These are phyloP conservation scores for Xenopus borealis DNA, from an alignment of 2,113 vertebrate species.

Conservation along the genomic window DNA sequence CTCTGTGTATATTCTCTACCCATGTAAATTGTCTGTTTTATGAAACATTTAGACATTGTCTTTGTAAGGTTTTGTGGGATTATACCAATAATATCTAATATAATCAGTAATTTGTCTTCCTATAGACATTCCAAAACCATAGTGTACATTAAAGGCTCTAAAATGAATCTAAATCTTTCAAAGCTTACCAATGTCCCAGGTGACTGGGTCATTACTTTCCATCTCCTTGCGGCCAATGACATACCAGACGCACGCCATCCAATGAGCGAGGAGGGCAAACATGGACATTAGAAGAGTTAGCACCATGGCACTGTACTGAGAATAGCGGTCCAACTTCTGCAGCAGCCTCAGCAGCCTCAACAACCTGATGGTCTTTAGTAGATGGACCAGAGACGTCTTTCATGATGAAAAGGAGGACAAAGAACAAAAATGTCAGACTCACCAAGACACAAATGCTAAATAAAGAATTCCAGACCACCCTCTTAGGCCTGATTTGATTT, in stretches of 20 bases:
- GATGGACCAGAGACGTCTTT: conserved; percentile 74
- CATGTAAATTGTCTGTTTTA: too few relatives aligned
- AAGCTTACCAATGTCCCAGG: conserved; percentile 91
- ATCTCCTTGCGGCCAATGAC: conserved; percentile 82
- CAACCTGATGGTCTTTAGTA: conserved; percentile 83
- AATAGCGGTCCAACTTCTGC: conserved; percentile 88
- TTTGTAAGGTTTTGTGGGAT: too few relatives aligned
- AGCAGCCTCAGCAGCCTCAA: conserved; percentile 80
- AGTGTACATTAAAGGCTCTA: neutral
- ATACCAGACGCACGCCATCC: conserved; percentile 90
- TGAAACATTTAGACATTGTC: too few relatives aligned
- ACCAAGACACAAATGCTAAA: too few relatives aligned
- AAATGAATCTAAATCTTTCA: neutral
- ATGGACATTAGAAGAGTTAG: conserved; percentile 87
- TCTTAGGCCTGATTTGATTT: too few relatives aligned
- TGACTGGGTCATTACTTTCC: conserved; percentile 80
- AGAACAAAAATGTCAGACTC: too few relatives aligned
- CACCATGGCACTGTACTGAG: conserved; percentile 89
- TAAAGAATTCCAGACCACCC: too few relatives aligned
- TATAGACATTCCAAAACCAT: accelerated
- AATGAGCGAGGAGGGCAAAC: conserved; percentile 86
- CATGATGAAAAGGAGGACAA: too few relatives aligned
- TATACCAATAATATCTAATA: too few relatives aligned
- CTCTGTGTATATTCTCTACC: too few relatives aligned
- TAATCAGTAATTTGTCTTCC: too few relatives aligned